Percentiles rank a stretch among this genome's conserved stretches.
Conservation (phyloP, 2,113 vertebrate genomes). For the Dipodomys ordii region DNA sequence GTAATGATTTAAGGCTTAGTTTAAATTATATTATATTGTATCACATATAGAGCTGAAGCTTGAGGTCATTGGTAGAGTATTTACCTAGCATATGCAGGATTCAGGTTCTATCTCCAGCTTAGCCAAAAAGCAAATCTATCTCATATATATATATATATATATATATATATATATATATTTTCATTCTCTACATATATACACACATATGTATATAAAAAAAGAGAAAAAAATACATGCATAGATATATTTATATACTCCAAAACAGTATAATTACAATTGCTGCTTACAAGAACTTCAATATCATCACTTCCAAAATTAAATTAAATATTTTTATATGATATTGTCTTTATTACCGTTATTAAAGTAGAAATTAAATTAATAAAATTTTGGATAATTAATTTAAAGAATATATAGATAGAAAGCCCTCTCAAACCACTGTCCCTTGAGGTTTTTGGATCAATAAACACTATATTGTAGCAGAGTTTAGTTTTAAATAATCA, state of each 20-base stretch:
- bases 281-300: not conserved
- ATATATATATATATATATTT: too few relatives aligned
- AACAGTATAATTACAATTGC: not conserved
- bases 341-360: not conserved
- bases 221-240: too few relatives aligned
- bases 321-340: not conserved
- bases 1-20: not conserved
- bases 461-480: not conserved
- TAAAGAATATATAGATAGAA: not conserved
- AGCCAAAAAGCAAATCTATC: too few relatives aligned
- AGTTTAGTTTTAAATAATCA: constrained; percentile 27
- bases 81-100: too few relatives aligned
- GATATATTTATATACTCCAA: too few relatives aligned
- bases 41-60: too few relatives aligned
- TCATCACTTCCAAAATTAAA: not conserved
- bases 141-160: too few relatives aligned
- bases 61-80: too few relatives aligned
- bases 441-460: not conserved
- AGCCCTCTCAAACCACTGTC: not conserved
- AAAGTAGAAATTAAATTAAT: not conserved
- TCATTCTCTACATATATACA: too few relatives aligned
- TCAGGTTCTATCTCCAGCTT: too few relatives aligned
- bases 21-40: not conserved
- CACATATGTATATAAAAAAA: too few relatives aligned
- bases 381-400: not conserved